phyloP scores from a whole-genome alignment of 2,888 invertebrate genomes.

The Scaptodrosophila latifasciaeformis region DNA sequence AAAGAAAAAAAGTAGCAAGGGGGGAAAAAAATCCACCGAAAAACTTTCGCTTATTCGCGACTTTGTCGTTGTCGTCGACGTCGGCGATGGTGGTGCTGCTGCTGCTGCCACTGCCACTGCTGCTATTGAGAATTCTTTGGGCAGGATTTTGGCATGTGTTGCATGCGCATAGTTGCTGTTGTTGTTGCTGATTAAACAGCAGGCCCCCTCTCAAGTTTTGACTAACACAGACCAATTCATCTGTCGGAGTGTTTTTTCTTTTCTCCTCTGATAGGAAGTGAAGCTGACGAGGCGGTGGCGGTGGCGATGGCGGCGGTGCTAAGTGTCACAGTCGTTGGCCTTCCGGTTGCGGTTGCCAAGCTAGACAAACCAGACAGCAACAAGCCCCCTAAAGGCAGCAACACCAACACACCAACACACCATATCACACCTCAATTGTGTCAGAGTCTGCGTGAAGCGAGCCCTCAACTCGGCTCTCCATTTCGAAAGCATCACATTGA shows the following conservation, averaged over 20 bases:
- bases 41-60: slow-evolving; percentile 58
- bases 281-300: background rate
- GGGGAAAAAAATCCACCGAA: slow-evolving; percentile 31
- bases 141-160: slow-evolving; percentile 5
- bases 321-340: slow-evolving; percentile 2
- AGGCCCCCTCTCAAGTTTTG: too few species aligned
- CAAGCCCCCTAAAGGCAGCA: slow-evolving; percentile 32
- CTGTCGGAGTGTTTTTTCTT: slow-evolving; percentile 30
- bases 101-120: too few species aligned
- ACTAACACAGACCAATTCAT: slow-evolving; percentile 5
- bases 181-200: slow-evolving; percentile 45
- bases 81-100: background rate
- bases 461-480: background rate
- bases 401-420: slow-evolving; percentile 22
- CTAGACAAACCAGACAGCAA: background rate
- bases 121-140: too few species aligned
- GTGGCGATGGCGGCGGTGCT: too few species aligned
- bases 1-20: slow-evolving; percentile 28
- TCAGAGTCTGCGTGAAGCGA: background rate
- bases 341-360: slow-evolving; percentile 4
- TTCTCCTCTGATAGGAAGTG: background rate
- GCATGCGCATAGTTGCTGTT: background rate
- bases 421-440: slow-evolving; percentile 22
- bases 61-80: slow-evolving; percentile 23
- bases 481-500: too few species aligned